Evolutionary conservation across 2,797 vertebrate genomes (phyloP).

Genomic region (Lepidocolaptes lacrymiger): DNA sequence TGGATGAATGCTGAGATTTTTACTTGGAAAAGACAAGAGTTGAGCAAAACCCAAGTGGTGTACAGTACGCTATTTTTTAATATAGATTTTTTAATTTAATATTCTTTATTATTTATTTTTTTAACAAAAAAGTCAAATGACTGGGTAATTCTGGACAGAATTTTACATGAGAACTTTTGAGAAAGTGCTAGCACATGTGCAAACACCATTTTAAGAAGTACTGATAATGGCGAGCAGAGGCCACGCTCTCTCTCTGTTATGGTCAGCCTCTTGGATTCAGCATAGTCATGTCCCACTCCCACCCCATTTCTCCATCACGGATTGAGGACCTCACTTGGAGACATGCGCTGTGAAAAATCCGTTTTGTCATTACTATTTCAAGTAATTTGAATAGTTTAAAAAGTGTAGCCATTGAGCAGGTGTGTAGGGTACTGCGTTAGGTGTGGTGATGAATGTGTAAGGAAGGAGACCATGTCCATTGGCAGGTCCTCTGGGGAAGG

Average conservation of each 20-base stretch:
- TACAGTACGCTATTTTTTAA: background rate
- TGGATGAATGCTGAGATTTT: background rate
- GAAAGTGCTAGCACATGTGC: accelerated
- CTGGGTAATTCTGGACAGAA: background rate
- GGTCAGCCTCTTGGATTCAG: background rate
- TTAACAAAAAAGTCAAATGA: background rate
- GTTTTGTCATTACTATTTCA: background rate
- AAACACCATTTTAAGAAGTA: background rate
- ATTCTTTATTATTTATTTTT: background rate
- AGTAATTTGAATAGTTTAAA: background rate
- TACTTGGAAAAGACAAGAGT: background rate
- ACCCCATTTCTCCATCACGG: accelerated
- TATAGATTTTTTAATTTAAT: background rate
- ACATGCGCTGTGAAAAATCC: background rate
- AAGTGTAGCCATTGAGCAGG: background rate
- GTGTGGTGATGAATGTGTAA: background rate
- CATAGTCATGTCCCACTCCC: accelerated
- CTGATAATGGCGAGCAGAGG: background rate
- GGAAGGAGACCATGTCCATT: background rate
- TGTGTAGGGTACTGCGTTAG: background rate
- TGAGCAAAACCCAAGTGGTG: background rate
- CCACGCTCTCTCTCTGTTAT: accelerated
- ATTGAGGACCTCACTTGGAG: accelerated
- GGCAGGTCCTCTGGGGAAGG: background rate
- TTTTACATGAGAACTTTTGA: background rate